phyloP scores from a whole-genome alignment of 2,113 vertebrate genomes.

The Phylloscopus trochiloides region DNA sequence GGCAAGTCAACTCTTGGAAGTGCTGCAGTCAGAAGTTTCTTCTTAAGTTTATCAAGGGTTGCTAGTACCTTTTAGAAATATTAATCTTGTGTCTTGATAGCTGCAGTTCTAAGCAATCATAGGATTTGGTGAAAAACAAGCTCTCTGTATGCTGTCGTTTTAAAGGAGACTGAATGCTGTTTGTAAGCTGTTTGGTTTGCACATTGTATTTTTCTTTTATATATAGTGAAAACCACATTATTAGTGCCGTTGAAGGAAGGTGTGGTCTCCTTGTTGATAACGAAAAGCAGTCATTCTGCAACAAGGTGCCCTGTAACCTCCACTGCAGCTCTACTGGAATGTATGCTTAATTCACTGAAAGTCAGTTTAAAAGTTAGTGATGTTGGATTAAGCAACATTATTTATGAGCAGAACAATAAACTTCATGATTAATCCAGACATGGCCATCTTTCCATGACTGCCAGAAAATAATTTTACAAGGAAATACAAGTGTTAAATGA shows the following conservation, averaged over 20 bases:
- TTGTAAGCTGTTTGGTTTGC: background rate
- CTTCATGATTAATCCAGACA: background rate
- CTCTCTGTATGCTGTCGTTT: rapidly evolving
- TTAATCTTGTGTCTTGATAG: background rate
- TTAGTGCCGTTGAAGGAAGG: background rate
- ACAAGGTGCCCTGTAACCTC: rapidly evolving
- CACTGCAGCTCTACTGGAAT: background rate
- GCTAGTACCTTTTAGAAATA: background rate
- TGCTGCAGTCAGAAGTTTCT: background rate
- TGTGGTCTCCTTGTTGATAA: background rate
- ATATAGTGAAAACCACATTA: background rate
- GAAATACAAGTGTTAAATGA: background rate
- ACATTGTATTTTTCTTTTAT: background rate
- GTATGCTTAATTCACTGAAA: background rate
- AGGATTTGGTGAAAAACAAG: background rate
- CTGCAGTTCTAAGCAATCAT: background rate
- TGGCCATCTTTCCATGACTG: background rate
- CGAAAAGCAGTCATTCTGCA: rapidly evolving
- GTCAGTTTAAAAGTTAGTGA: background rate
- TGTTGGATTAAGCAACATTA: rapidly evolving
- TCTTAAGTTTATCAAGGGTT: background rate
- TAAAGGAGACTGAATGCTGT: background rate
- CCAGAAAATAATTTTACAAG: background rate
- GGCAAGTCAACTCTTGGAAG: background rate
- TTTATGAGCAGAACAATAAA: background rate